phyloP scores from a whole-genome alignment of 1,140 invertebrate genomes.

The Gryllus bimaculatus region DNA sequence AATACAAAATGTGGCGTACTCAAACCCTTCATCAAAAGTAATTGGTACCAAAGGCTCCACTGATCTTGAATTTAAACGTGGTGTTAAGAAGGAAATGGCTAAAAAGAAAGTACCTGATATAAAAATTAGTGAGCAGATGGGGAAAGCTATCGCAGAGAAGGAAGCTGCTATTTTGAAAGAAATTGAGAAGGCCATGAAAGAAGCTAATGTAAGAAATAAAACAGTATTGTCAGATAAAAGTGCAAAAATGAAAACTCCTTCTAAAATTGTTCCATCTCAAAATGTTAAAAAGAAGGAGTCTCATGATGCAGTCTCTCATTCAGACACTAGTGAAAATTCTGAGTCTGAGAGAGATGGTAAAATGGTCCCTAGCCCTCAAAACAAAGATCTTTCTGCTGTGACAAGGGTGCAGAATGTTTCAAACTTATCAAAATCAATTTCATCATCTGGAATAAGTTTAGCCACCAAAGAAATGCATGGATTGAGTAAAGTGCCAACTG shows the following conservation, averaged over 20 bases:
- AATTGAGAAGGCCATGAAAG: background rate
- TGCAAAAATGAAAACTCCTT: too few relatives aligned
- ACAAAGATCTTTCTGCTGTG: too few relatives aligned
- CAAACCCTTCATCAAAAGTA: background rate
- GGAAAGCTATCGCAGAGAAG: background rate
- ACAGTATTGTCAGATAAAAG: background rate
- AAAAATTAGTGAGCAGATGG: background rate
- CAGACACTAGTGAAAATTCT: too few relatives aligned
- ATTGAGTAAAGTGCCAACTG: background rate
- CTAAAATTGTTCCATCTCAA: too few relatives aligned
- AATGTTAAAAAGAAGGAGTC: too few relatives aligned
- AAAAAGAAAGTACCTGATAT: background rate
- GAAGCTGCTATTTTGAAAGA: background rate
- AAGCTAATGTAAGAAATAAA: background rate
- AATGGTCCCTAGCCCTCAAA: too few relatives aligned
- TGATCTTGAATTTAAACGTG: background rate
- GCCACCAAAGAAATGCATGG: background rate
- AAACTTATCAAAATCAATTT: too few relatives aligned
- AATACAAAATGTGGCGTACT: background rate
- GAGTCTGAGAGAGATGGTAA: too few relatives aligned
- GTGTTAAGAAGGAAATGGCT: background rate
- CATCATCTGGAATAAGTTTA: too few relatives aligned
- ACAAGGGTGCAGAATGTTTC: too few relatives aligned
- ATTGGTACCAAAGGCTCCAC: background rate
- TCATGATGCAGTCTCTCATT: too few relatives aligned